Base-by-base conservation (phyloP, 2,113 vertebrate genomes). In the Pundamilia nyererei region DNA sequence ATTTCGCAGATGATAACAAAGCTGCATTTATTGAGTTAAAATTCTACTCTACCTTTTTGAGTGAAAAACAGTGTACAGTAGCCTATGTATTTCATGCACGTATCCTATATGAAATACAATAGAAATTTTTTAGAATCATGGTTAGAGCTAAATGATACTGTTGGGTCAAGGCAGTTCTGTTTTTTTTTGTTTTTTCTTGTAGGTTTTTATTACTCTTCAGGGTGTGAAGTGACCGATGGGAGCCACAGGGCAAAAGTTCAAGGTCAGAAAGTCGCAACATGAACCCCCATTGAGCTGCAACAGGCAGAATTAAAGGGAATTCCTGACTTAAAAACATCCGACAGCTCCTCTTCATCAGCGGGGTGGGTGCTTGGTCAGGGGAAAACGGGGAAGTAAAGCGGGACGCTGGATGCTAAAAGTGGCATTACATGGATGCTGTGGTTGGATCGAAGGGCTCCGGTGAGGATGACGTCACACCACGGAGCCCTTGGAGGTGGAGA, bases 401-500 rank as follows among this genome's bases (percentile, higher is more conserved):
- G 82, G 87, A 83, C 42, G 5, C 58, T 79, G 82, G 81, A 42
- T 77, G 47, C 81, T 85, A 19, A 49, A 49, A n/a, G 21, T 79
- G 85, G 75, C 5, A 82, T 85, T 89, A 93, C 86, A 84, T 89
- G 86, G 85, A 87, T 53, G 86, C 89, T 88, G 90, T 15, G 60
- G 53, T 81, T 62, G 80, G 75, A 83, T 86, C 9, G 4, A 26
- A 55, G 55, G 26, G 54, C 53, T 55, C 42, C 11, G 15, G 58
- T 7, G 49, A 17, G 12, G 84, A 12, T 4, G 51, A 21, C 7
- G 79, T 95, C 97, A 99, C 89, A 99, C 99, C 82, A 99, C 86
- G 2, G 99, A 99, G 93, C 99, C 99, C 96, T 99, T 99, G 93
- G 98, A 99, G 91, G 98, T 97, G 51, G 99, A 99, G 89, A 99